Base-by-base conservation (phyloP, 2,113 vertebrate genomes). In the Saimiri boliviensis region DNA sequence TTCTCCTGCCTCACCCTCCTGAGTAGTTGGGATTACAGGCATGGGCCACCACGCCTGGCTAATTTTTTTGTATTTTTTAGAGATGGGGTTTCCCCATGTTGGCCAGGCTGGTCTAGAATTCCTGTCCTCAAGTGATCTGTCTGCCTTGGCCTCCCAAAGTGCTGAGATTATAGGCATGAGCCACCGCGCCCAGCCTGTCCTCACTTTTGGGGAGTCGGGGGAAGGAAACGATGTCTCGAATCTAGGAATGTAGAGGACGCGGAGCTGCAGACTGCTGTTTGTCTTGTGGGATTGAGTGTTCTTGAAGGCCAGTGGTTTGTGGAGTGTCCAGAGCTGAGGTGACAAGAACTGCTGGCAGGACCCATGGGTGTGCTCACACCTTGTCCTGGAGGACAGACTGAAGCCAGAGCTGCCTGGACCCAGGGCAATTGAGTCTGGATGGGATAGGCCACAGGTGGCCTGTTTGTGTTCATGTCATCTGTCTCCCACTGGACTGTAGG, bases 391-490 rank as follows among this genome's bases (percentile, higher is more conserved):
- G n/a, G 49, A 86, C 42, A 27, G 11, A 9, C 35, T 13, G 21
- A 40, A 42, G 63, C 47, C 47, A 42, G 92, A n/a, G 14, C 66
- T n/a, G 8, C 2, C 35, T 54, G 90, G 1, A 3, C 25, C 6
- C 14, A 47, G 5, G 2, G 0, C 52, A 21, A 8, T 0, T 0
- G 16, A 1, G 1, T 3, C 13, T 5, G 73, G 16, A 23, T 14
- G 5, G 1, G 13, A 0, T 32, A 32, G 76, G 17, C 0, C 0
- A 3, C 14, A 25, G 37, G 37, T 49, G n/a, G 54, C 30, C 40
- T 3, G 5, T n/a, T 58, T 27, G 35, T 16, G 27, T 8, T 40
- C 21, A 2, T 20, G 35, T 14, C 2, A 12, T 74, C 23, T 30
- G 5, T 30, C 23, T 82, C n/a, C 37, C 37, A 30, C 40, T 13